Conservation (phyloP, 2,797 vertebrate genomes). For the Phalloptychus januarius region DNA sequence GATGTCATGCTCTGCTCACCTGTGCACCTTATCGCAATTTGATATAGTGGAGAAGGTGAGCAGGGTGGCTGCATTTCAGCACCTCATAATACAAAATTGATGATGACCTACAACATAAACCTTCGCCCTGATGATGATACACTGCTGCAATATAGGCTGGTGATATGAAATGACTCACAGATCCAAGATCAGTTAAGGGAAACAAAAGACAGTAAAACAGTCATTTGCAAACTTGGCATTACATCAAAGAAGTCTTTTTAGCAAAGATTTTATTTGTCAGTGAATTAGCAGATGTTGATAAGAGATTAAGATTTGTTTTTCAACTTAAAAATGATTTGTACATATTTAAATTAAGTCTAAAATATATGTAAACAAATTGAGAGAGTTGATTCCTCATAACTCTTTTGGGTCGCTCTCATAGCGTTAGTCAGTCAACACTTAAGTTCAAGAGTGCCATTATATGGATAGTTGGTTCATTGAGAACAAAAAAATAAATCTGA, state of each 20-base stretch:
- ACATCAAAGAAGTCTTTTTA: not conserved
- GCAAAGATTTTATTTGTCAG: not conserved
- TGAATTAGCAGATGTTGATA: not conserved
- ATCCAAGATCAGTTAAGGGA: not conserved
- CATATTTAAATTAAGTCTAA: too few relatives aligned
- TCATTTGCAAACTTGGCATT: not conserved
- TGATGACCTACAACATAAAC: slow-evolving; percentile 22
- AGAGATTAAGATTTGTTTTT: not conserved
- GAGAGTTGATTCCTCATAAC: too few relatives aligned
- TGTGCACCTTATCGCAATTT: slow-evolving; percentile 46
- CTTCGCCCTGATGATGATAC: slow-evolving; percentile 10
- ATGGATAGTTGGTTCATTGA: too few relatives aligned
- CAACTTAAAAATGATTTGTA: not conserved
- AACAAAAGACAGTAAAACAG: not conserved
- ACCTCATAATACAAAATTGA: slow-evolving; percentile 32
- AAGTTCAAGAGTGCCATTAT: too few relatives aligned
- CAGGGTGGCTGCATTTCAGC: slow-evolving; percentile 27
- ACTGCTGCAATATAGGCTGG: slow-evolving; percentile 1
- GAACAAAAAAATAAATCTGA: too few relatives aligned
- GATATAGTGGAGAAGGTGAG: slow-evolving; percentile 41
- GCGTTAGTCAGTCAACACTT: too few relatives aligned
- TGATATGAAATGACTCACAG: slow-evolving; percentile 5
- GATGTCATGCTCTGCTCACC: slow-evolving; percentile 56
- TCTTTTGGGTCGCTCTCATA: too few relatives aligned
- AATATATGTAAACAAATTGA: too few relatives aligned